Conservation (phyloP, 2,888 invertebrate genomes). For the Coelinius sp. region DNA sequence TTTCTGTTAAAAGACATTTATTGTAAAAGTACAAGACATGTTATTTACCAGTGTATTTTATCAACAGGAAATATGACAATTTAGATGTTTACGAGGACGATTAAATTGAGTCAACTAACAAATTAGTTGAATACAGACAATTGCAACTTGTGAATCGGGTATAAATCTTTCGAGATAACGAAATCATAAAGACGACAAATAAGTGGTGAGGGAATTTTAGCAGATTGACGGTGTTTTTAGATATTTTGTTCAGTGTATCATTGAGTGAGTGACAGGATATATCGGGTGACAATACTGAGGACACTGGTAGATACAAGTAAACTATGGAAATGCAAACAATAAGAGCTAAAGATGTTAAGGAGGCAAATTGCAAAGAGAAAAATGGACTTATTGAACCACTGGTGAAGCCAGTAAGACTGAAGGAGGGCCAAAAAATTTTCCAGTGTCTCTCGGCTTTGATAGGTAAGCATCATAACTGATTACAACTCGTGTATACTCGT, state of each 20-base stretch:
- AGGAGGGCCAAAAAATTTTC: conserved; percentile 56
- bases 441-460: conserved; percentile 59
- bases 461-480: conserved; percentile 54
- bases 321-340: conserved; percentile 40
- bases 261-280: conserved; percentile 19
- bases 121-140: neutral
- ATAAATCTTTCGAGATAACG: conserved; percentile 44
- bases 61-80: conserved; percentile 21
- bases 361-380: conserved; percentile 33
- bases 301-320: neutral
- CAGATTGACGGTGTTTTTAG: neutral
- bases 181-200: conserved; percentile 32
- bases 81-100: conserved; percentile 34
- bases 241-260: neutral
- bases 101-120: neutral
- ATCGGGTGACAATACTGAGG: neutral
- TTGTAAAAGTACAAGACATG: neutral
- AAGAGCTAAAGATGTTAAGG: conserved; percentile 24
- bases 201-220: conserved; percentile 25
- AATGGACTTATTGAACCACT: conserved; percentile 43
- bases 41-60: conserved; percentile 23
- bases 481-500: conserved; percentile 4
- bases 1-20: neutral
- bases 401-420: conserved; percentile 27
- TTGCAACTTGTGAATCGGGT: conserved; percentile 37